Conservation (phyloP, 1,140 invertebrate species). For the Nasonia giraulti region DNA sequence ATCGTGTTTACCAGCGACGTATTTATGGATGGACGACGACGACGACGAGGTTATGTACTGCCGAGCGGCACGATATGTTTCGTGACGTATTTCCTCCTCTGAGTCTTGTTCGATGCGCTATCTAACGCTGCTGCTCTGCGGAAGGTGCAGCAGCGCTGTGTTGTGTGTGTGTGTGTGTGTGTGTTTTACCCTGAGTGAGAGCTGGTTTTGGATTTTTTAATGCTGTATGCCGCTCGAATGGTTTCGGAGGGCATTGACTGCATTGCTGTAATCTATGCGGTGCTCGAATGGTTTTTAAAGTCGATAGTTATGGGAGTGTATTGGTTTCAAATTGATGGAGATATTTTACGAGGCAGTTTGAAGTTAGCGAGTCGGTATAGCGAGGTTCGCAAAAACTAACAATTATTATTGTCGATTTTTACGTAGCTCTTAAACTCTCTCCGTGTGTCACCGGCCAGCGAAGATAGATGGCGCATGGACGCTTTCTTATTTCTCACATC, state of each 20-base stretch:
- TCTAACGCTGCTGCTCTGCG: neutral
- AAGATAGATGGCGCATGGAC: too few relatives aligned
- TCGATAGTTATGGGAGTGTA: too few relatives aligned
- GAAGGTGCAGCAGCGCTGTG: neutral
- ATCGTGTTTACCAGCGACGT: conserved; percentile 21
- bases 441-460: too few relatives aligned
- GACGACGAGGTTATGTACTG: conserved; percentile 62
- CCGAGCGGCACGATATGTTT: conserved; percentile 63
- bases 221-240: neutral
- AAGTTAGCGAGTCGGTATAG: too few relatives aligned
- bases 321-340: too few relatives aligned
- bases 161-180: neutral
- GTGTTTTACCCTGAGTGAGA: neutral
- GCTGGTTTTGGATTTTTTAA: neutral
- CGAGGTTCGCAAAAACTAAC: too few relatives aligned
- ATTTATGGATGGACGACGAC: conserved; percentile 60
- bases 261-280: too few relatives aligned
- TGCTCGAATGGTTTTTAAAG: too few relatives aligned
- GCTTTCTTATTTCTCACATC: too few relatives aligned
- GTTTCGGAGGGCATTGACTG: neutral
- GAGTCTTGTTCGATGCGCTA: neutral
- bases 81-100: conserved; percentile 57
- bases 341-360: too few relatives aligned
- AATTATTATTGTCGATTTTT: too few relatives aligned
- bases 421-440: too few relatives aligned